These are phyloP conservation scores for Tragelaphus buxtoni DNA, from an alignment of 2,113 vertebrate species.

Conservation along the genomic window DNA sequence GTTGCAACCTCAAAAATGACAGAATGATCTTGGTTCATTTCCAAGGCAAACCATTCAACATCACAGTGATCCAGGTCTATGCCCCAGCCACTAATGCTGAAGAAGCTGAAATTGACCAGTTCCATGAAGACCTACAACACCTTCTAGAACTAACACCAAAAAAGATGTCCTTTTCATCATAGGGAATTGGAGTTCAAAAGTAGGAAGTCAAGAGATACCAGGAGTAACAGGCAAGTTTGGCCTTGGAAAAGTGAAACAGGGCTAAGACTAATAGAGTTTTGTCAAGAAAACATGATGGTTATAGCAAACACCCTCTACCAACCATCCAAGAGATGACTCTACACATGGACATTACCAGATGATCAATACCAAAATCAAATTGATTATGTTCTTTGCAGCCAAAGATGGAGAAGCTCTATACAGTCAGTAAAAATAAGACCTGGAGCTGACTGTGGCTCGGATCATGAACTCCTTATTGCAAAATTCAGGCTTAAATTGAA, in stretches of 20 bases:
- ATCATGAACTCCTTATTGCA: neutral
- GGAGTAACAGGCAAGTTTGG: neutral
- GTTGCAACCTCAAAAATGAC: neutral
- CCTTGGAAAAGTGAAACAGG: neutral
- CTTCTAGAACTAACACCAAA: neutral
- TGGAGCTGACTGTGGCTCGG: neutral
- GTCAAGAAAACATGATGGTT: neutral
- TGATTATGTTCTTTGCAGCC: neutral
- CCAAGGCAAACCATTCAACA: neutral
- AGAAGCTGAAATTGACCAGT: neutral
- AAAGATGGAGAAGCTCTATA: neutral
- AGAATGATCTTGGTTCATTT: neutral
- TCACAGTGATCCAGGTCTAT: neutral
- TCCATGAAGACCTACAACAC: neutral
- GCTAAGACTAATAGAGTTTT: neutral
- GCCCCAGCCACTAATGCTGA: neutral
- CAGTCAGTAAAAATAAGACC: neutral
- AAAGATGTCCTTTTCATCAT: neutral
- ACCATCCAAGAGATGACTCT: neutral
- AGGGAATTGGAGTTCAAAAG: neutral
- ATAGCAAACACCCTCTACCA: neutral
- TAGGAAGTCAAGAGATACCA: neutral
- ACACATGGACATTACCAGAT: neutral
- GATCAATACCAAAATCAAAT: neutral
- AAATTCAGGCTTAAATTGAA: neutral